Percentiles rank a stretch among this genome's conserved stretches.
Conservation (phyloP, 2,888 invertebrate genomes). For the Parnassius apollo region DNA sequence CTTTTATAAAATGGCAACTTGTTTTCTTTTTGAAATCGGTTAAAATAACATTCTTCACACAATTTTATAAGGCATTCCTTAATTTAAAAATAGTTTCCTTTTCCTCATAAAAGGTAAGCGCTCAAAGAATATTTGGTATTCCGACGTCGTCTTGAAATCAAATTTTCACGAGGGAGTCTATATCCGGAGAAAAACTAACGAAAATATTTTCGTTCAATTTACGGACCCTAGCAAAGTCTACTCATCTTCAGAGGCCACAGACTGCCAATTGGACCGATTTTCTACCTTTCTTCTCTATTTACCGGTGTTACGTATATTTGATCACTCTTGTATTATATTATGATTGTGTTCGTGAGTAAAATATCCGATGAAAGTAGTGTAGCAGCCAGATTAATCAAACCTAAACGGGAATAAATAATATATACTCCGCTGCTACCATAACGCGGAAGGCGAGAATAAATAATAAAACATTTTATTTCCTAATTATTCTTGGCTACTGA, state of each 20-base stretch:
- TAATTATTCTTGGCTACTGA: no score
- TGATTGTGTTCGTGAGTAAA: slow-evolving; percentile 43
- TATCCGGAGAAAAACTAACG: slow-evolving; percentile 52
- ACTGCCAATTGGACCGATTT: slow-evolving; percentile 32
- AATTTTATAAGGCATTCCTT: slow-evolving; percentile 21
- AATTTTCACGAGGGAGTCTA: slow-evolving; percentile 53
- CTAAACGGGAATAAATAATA: no score
- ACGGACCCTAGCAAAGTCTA: slow-evolving; percentile 33
- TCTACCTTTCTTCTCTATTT: slow-evolving; percentile 20
- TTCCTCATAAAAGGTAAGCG: slow-evolving; percentile 42
- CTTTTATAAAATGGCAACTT: no score
- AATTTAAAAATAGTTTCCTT: slow-evolving; percentile 53
- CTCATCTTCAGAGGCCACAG: slow-evolving; percentile 25
- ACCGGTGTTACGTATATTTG: slow-evolving; percentile 22
- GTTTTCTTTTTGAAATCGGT: no score
- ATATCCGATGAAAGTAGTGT: slow-evolving; percentile 67
- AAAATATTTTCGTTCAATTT: slow-evolving; percentile 71
- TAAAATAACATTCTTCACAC: no score
- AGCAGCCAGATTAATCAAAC: no score
- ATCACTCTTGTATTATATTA: slow-evolving; percentile 27
- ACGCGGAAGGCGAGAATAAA: no score
- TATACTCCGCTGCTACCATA: no score
- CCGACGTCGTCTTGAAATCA: slow-evolving; percentile 59
- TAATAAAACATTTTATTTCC: no score
- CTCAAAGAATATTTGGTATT: slow-evolving; percentile 63